These are phyloP conservation scores for Numenius arquata DNA, from an alignment of 2,113 vertebrate genomes.

Conservation along the genomic window DNA sequence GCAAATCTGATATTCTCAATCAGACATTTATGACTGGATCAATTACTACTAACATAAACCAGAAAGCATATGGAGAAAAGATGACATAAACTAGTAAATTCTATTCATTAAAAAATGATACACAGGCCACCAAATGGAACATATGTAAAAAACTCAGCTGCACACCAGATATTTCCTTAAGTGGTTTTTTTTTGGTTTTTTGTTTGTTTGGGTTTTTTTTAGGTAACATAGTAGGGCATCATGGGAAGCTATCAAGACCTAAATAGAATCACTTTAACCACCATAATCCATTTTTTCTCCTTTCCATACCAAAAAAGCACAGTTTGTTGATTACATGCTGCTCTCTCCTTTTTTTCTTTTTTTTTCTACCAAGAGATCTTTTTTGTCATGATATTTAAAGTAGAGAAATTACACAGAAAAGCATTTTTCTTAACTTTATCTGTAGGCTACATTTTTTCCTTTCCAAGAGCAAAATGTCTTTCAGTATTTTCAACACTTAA, in stretches of 20 bases:
- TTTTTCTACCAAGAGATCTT: background rate
- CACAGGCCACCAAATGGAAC: background rate
- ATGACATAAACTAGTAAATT: background rate
- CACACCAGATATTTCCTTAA: background rate
- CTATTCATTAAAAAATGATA: background rate
- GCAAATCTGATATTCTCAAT: conserved; percentile 25
- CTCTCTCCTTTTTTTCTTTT: background rate
- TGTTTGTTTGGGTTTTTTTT: background rate
- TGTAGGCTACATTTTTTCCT: background rate
- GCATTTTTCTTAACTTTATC: background rate
- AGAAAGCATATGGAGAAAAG: conserved; percentile 40
- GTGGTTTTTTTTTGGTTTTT: background rate
- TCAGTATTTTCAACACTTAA: background rate
- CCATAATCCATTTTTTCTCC: background rate
- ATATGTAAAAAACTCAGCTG: background rate
- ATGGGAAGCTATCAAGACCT: background rate
- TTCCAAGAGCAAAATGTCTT: background rate
- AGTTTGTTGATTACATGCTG: background rate
- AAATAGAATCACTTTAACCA: background rate
- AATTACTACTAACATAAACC: conserved; percentile 30
- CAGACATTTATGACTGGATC: conserved; percentile 8
- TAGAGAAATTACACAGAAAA: background rate
- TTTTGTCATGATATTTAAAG: background rate
- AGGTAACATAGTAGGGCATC: background rate
- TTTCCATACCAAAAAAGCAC: background rate